phyloP scores from a whole-genome alignment of 2,797 vertebrate species.

The Gambelia wislizenii region DNA sequence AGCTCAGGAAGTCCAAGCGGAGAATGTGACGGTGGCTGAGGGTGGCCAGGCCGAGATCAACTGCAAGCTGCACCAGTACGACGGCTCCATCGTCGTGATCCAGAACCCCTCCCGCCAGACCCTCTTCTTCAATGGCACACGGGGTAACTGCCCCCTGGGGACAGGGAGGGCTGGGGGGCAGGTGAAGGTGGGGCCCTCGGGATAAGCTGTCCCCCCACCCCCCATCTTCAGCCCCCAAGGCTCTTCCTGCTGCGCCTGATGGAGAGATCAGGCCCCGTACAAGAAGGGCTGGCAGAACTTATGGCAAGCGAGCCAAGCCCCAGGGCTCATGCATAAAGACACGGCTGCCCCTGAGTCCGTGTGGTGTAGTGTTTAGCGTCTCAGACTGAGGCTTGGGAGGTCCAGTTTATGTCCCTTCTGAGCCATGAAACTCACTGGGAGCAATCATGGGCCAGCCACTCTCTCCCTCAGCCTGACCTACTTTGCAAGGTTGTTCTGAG shows the following conservation, averaged over 20 bases:
- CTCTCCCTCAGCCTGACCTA: background rate
- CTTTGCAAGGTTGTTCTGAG: background rate
- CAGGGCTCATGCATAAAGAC: no score
- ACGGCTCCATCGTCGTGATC: slow-evolving; percentile 94
- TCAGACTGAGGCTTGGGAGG: background rate
- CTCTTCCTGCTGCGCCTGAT: background rate
- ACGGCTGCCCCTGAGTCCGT: background rate
- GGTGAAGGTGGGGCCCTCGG: background rate
- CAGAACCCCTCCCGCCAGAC: slow-evolving; percentile 94
- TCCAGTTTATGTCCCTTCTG: background rate
- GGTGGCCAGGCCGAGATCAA: slow-evolving; percentile 92
- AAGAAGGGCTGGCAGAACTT: background rate
- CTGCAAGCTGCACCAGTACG: slow-evolving; percentile 92
- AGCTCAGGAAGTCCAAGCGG: slow-evolving; percentile 91
- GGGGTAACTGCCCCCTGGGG: slow-evolving; percentile 79
- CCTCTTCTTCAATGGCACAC: slow-evolving; percentile 93
- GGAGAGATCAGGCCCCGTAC: no score
- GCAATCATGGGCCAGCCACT: background rate
- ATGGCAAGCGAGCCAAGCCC: no score
- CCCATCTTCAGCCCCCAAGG: no score
- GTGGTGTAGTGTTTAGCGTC: background rate
- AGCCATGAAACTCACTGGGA: background rate
- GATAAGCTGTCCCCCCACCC: background rate
- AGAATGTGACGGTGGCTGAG: slow-evolving; percentile 92
- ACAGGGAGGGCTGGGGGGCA: background rate